Base-by-base conservation (phyloP, 2,797 vertebrate species). In the Neosalanx taihuensis region DNA sequence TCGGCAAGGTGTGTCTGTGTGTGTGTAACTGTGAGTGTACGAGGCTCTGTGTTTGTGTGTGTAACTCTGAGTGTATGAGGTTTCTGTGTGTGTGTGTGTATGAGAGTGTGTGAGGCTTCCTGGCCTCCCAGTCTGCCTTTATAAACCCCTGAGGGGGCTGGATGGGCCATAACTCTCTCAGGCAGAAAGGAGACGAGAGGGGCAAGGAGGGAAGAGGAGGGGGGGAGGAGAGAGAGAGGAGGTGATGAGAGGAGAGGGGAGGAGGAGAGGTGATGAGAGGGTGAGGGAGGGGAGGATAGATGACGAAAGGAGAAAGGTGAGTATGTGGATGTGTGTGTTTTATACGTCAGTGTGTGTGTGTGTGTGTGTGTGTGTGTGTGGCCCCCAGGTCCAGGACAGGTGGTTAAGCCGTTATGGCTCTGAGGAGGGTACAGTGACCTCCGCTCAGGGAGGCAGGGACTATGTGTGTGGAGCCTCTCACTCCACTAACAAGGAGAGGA, bases 111-210 rank as follows among this genome's bases (percentile, higher is more conserved):
- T 1, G 51, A 15, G 51, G 13, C 15, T n/a, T n/a, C 51, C 77
- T 80, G 63, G 78, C 83, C 85, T 84, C 76, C 76, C 74, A 78
- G 83, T 77, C 82, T 80, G 84, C 78, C 82, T 91, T 91, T 89
- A 92, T 88, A 78, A 89, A 89, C 85, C 81, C 88, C 83, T 69
- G 72, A 76, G 81, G 18, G 15, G 51, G 49, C 0, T 53, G 46
- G 33, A 33, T 49, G 51, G 17, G 51, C 51, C 51, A 53, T 53
- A 53, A 53, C 51, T 53, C 51, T 53, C 49, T 53, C 51, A 53
- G 51, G 51, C 51, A 15, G 51, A 53, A 15, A 49, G 46, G 51
- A 51, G 49, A 53, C 1, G 51, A 18, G 51, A 53, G 17, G 51
- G 18, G 51, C 4, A 2, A n/a, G 51, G 51, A 53, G 51, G 51